Conservation (phyloP, 2,888 invertebrate genomes). For the Lingula anatina region DNA sequence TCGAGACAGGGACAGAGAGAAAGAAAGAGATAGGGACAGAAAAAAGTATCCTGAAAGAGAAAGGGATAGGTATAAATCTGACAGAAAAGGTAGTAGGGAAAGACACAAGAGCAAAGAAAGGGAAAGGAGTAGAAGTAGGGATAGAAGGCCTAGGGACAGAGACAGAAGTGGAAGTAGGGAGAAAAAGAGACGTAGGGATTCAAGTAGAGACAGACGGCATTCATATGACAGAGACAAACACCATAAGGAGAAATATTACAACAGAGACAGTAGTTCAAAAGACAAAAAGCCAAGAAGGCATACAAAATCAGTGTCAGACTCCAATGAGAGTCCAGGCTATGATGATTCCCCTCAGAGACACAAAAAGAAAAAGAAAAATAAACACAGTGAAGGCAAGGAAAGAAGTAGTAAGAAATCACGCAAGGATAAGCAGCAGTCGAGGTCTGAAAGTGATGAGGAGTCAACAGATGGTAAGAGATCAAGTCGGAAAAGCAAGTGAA, state of each 20-base stretch:
- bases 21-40: constrained; percentile 6
- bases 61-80: constrained; percentile 4
- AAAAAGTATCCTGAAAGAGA: constrained; percentile 4
- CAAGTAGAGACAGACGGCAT: neutral
- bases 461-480: constrained; percentile 50
- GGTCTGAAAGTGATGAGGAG: constrained; percentile 23
- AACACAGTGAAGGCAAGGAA: no score
- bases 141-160: constrained; percentile 8
- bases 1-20: constrained; percentile 3
- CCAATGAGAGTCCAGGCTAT: no score
- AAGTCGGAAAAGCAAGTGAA: constrained; percentile 46
- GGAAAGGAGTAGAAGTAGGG: constrained; percentile 2
- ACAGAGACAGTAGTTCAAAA: no score
- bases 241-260: neutral
- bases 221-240: neutral
- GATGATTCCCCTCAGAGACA: no score
- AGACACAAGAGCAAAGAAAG: constrained; percentile 13
- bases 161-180: constrained; percentile 4
- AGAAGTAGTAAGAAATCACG: constrained; percentile 8
- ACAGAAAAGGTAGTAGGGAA: constrained; percentile 14
- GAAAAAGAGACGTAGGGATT: constrained; percentile 8
- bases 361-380: no score
- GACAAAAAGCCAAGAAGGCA: no score
- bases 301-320: no score
- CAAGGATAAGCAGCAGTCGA: constrained; percentile 11